A percentile compares a stretch with the other conserved stretches of the same genome.
phyloP scores from a whole-genome alignment of 2,797 vertebrate genomes.

The Pipistrellus pygmaeus region DNA sequence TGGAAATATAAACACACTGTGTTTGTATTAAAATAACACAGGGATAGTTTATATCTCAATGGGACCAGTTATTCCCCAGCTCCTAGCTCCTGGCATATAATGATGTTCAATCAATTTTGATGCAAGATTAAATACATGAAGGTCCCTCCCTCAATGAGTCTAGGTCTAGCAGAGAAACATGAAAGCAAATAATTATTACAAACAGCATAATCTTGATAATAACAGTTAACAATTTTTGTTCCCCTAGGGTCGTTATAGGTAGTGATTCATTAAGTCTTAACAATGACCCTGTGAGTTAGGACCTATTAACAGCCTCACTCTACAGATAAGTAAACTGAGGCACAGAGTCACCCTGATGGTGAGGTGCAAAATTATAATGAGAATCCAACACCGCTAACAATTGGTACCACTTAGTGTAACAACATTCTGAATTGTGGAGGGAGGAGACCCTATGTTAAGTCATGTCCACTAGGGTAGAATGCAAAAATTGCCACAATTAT shows the following conservation, averaged over 20 bases:
- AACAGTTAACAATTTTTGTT: neutral
- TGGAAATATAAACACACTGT: neutral
- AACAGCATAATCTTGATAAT: neutral
- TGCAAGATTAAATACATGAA: slow-evolving; percentile 5
- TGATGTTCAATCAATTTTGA: neutral
- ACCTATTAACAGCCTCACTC: neutral
- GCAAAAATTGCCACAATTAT: neutral
- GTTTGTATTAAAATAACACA: neutral
- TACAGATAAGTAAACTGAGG: slow-evolving; percentile 38
- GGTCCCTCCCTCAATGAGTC: neutral
- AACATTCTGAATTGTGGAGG: neutral
- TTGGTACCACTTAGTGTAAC: neutral
- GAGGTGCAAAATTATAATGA: neutral
- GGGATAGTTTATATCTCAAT: neutral
- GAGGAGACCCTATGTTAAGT: neutral
- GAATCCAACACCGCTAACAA: neutral
- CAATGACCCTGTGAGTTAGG: neutral
- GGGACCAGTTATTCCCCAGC: neutral
- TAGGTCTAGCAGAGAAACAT: neutral
- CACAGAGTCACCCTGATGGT: neutral
- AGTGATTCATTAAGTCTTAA: slow-evolving; percentile 25
- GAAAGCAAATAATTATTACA: neutral
- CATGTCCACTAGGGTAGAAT: neutral
- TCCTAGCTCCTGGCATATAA: neutral
- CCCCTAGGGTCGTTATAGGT: neutral